Base-by-base conservation (phyloP, 2,888 invertebrate genomes). In the Nemotelus pantherinus region DNA sequence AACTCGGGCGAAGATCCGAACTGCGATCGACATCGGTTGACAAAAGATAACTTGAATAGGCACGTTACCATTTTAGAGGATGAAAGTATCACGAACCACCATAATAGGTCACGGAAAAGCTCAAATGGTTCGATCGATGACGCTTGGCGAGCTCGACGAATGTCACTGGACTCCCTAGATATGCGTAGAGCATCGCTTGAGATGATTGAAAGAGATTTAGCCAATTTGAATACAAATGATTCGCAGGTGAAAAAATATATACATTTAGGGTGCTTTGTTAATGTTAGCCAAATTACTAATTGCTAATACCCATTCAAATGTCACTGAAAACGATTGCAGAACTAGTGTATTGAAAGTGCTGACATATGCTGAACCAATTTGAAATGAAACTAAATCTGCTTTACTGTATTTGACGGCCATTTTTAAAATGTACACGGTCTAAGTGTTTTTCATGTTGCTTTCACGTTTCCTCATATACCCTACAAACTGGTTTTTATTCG, bases 91-190 rank as follows among this genome's bases (percentile, higher is more conserved):
- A 3, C 9, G 39, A 76, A 76, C 10, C 65, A 65, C n/a, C 25
- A 25, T 25, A 68, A 44, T 65, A 70, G 63, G 41, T n/a, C 70
- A 2, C 47, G 77, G 41, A 77, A 77, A 64, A 43, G 48, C 53
- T 80, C 80, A 43, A 68, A 39, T 41, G 78, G 80, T 3, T 80
- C 80, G 9, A 72, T 78, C 2, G 72, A 75, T 7, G 77, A 76
- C 60, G 63, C 67, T 68, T 58, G 68, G 44, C 65, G 72, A 39
- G 71, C 70, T 25, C 78, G 81, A 43, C 79, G 81, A 75, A 80
- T 80, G 68, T 81, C 81, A 10, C 43, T 79, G 50, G 81, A 81
- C 75, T 81, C 81, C 25, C 63, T 80, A 58, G 80, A 80, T 48
- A 41, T 67, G 45, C 77, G 80, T 25, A 47, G 79, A 47, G 77